Evolutionary conservation across 2,797 vertebrate genomes (phyloP).

Genomic region (Parauchenoglanis punctatus): DNA sequence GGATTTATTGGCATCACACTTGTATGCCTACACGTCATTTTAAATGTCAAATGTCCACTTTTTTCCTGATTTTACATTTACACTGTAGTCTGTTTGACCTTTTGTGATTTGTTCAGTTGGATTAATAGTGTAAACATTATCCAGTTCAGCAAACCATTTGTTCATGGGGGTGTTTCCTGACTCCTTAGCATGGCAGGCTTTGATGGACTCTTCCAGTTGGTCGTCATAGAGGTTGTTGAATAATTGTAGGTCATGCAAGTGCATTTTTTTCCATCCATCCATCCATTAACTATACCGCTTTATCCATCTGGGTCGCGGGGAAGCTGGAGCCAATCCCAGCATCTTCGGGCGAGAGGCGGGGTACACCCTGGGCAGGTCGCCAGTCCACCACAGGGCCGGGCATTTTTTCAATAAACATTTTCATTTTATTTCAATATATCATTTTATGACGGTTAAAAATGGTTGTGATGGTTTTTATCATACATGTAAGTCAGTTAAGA

Average conservation of each 20-base stretch:
- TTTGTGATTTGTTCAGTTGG: neutral
- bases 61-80: neutral
- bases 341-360: too few relatives aligned
- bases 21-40: neutral
- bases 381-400: too few relatives aligned
- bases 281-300: too few relatives aligned
- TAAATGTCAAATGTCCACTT: neutral
- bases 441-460: too few relatives aligned
- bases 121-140: conserved; percentile 3
- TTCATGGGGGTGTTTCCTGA: neutral
- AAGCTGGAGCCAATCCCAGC: too few relatives aligned
- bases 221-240: neutral
- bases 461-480: neutral
- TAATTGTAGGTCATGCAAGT: neutral
- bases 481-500: neutral
- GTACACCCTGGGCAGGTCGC: too few relatives aligned
- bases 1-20: neutral
- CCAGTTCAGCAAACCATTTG: neutral
- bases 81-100: neutral
- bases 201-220: neutral
- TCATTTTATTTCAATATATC: too few relatives aligned
- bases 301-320: too few relatives aligned
- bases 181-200: neutral
- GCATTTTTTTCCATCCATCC: neutral
- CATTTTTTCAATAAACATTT: too few relatives aligned